These are phyloP conservation scores for Rhea pennata DNA, from an alignment of 2,113 vertebrate genomes.

Conservation along the genomic window DNA sequence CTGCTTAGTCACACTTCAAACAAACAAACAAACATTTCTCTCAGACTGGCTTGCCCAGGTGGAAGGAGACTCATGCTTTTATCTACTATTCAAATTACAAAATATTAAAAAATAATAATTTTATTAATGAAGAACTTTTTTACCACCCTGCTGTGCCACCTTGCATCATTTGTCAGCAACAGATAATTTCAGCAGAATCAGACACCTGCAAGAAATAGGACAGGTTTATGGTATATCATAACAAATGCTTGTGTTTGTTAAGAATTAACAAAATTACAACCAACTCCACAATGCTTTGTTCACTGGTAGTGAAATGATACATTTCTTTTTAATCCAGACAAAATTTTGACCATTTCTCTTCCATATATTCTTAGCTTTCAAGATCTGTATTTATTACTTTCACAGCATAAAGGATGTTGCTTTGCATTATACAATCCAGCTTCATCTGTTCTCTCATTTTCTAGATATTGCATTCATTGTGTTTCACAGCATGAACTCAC, in stretches of 20 bases:
- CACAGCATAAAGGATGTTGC: slow-evolving; percentile 51
- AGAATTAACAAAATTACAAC: slow-evolving; percentile 46
- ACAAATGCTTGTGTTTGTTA: not conserved
- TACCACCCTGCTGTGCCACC: not conserved
- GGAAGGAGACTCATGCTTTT: not conserved
- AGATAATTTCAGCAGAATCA: slow-evolving; percentile 53
- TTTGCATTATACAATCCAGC: slow-evolving; percentile 32
- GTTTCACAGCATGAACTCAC: slow-evolving; percentile 69
- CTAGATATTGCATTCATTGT: slow-evolving; percentile 51
- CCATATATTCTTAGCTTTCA: slow-evolving; percentile 48
- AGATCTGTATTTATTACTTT: slow-evolving; percentile 51
- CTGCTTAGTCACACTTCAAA: not conserved
- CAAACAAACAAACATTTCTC: not conserved
- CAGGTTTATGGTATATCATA: not conserved
- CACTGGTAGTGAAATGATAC: slow-evolving; percentile 50
- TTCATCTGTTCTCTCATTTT: slow-evolving; percentile 62
- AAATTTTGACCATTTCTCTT: slow-evolving; percentile 25
- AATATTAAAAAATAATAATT: not conserved
- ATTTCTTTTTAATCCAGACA: slow-evolving; percentile 48
- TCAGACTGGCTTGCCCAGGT: not conserved
- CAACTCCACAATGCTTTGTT: slow-evolving; percentile 31
- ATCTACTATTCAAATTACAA: not conserved
- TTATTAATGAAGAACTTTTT: not conserved
- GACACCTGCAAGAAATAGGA: not conserved
- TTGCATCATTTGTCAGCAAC: not conserved